A percentile compares a stretch with the other conserved stretches of the same genome.
These are phyloP conservation scores for Probosciger aterrimus DNA, from an alignment of 2,113 vertebrate genomes.

Conservation along the genomic window DNA sequence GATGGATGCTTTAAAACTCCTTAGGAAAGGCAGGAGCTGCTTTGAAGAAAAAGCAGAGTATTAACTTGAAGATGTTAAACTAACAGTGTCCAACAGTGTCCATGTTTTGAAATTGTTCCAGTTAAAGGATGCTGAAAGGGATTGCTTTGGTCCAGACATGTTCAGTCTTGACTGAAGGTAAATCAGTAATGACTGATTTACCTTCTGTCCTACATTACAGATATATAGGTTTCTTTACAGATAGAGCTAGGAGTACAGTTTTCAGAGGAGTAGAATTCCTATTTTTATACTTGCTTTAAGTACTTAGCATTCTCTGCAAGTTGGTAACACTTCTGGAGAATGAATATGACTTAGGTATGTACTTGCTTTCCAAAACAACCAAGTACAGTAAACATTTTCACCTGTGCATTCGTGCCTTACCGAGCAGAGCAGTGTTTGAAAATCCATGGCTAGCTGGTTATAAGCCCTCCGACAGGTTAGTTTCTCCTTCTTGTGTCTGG, in stretches of 20 bases:
- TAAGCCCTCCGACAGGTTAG: background rate
- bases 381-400: too few relatives aligned
- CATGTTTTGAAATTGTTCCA: background rate
- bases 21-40: background rate
- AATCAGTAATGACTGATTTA: background rate
- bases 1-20: background rate
- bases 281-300: background rate
- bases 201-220: fast-evolving
- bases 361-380: too few relatives aligned
- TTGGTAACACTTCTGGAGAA: background rate
- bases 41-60: background rate
- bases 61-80: background rate
- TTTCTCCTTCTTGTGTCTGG: background rate
- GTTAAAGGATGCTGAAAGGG: background rate
- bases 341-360: background rate
- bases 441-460: background rate
- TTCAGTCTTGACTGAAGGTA: background rate
- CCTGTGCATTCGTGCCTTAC: background rate
- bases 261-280: background rate
- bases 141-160: background rate
- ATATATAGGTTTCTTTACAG: background rate
- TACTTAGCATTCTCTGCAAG: background rate
- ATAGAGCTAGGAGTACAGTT: background rate
- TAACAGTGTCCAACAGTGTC: background rate
- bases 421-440: background rate